These are phyloP conservation scores for Danio tinwini DNA, from an alignment of 2,797 vertebrate genomes.

Conservation along the genomic window DNA sequence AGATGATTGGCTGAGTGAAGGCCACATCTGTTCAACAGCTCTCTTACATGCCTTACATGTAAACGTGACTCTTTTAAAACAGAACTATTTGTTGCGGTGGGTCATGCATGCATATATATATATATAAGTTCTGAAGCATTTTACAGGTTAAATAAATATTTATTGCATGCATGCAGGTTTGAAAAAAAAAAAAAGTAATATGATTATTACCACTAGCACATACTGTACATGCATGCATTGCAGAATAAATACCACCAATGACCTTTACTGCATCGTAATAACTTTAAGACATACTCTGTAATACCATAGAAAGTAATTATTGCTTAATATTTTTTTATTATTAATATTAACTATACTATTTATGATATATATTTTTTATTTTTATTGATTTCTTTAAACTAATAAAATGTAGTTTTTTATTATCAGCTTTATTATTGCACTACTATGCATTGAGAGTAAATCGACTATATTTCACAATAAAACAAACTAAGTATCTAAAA, in stretches of 20 bases:
- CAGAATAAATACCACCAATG: neutral
- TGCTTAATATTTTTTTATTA: too few species aligned
- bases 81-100: slow-evolving; percentile 39
- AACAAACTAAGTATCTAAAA: neutral
- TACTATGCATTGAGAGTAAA: too few species aligned
- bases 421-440: too few species aligned
- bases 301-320: too few species aligned
- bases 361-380: too few species aligned
- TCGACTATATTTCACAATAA: neutral
- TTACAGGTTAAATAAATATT: neutral
- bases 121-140: neutral
- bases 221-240: neutral
- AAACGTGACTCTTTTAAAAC: slow-evolving; percentile 66
- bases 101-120: neutral
- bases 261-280: neutral
- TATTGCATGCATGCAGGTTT: neutral
- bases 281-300: too few species aligned
- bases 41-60: slow-evolving; percentile 52
- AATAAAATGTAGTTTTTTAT: too few species aligned
- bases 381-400: too few species aligned
- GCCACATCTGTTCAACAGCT: slow-evolving; percentile 76
- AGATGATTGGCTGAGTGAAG: slow-evolving; percentile 61
- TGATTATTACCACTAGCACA: neutral
- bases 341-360: too few species aligned
- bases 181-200: too few species aligned